Evolutionary conservation across 2,113 vertebrate species (phyloP).

Genomic region (Triplophysa siluroides): DNA sequence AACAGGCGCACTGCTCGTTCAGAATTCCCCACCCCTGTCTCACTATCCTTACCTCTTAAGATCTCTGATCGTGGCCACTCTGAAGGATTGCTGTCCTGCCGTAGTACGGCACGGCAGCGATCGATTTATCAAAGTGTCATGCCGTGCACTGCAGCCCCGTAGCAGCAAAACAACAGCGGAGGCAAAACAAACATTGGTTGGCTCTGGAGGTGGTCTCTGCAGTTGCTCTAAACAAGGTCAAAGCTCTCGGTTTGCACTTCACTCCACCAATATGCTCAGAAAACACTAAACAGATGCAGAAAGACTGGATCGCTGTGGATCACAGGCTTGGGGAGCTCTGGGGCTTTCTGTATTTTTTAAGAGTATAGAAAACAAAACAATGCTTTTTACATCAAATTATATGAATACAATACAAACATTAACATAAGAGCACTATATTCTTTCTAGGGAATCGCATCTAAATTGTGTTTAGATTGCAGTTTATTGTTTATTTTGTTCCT

Average conservation of each 20-base stretch:
- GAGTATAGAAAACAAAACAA: no score
- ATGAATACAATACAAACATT: no score
- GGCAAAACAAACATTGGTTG: constrained; percentile 64
- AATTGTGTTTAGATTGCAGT: no score
- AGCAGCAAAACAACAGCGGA: constrained; percentile 65
- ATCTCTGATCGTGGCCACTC: constrained; percentile 44
- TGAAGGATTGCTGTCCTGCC: constrained; percentile 62
- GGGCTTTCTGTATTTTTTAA: constrained; percentile 24
- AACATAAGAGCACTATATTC: no score
- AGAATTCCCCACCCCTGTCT: constrained; percentile 32
- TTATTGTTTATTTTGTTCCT: no score
- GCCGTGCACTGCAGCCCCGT: constrained; percentile 53
- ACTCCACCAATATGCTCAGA: constrained; percentile 15
- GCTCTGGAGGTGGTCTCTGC: constrained; percentile 55
- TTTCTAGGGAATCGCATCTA: no score
- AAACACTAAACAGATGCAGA: constrained; percentile 4
- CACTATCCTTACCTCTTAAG: constrained; percentile 46
- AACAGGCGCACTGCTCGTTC: constrained; percentile 1
- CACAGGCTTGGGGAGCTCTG: constrained; percentile 46
- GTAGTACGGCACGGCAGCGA: constrained; percentile 54
- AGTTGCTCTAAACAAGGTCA: constrained; percentile 65
- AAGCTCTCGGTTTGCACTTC: constrained; percentile 57
- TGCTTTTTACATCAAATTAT: no score
- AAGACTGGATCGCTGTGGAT: not conserved
- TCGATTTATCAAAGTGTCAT: constrained; percentile 77